These are phyloP conservation scores for Acrocephalus arundinaceus DNA, from an alignment of 2,113 vertebrate genomes.

Conservation along the genomic window DNA sequence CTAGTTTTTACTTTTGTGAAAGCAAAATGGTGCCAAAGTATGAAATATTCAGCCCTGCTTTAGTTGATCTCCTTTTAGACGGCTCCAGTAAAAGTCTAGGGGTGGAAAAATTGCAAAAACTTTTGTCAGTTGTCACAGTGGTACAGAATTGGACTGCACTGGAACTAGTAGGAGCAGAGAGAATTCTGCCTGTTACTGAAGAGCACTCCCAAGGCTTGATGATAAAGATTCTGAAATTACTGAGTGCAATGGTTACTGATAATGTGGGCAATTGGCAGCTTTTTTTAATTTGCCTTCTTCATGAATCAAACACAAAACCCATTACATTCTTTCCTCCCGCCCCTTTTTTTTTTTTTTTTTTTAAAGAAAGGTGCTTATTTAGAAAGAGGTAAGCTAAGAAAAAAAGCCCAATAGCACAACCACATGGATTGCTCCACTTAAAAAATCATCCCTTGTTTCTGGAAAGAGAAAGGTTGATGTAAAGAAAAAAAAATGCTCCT, in stretches of 20 bases:
- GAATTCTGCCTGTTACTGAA: neutral
- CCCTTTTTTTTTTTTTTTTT: neutral
- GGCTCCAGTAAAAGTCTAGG: neutral
- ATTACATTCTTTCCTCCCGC: accelerated
- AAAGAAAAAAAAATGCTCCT: neutral
- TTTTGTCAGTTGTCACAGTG: neutral
- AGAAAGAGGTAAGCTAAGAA: neutral
- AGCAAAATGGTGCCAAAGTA: neutral
- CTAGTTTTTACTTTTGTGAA: neutral
- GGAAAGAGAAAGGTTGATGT: neutral
- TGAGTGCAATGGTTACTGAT: neutral
- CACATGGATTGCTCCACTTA: neutral
- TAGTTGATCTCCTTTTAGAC: neutral
- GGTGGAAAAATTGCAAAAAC: neutral
- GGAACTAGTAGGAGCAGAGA: neutral
- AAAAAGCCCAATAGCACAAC: neutral
- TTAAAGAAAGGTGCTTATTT: neutral
- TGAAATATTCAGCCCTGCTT: neutral
- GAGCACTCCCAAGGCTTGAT: neutral
- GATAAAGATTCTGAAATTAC: neutral
- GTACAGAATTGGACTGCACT: neutral
- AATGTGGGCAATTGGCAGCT: neutral
- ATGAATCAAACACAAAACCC: neutral
- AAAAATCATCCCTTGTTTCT: neutral
- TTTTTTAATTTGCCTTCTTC: neutral